Percentiles rank a stretch among this genome's conserved stretches.
Conservation (phyloP, 2,797 vertebrate genomes). For the Brachyalestes nurse region DNA sequence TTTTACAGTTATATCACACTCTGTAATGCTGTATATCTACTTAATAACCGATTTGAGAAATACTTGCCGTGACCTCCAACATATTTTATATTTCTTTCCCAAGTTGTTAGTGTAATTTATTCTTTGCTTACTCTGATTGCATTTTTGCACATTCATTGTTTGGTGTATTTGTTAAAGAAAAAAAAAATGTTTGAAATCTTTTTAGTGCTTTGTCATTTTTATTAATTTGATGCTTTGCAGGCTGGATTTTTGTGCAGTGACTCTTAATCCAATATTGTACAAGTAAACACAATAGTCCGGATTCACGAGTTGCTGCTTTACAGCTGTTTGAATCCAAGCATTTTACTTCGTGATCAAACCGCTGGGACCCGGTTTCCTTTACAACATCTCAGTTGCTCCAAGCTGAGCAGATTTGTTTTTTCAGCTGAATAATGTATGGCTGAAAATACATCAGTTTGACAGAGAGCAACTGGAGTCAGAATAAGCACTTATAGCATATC, state of each 20-base stretch:
- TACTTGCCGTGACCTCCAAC: too few species aligned
- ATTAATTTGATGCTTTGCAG: constrained; percentile 49
- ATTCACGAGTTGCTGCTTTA: constrained; percentile 41
- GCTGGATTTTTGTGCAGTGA: constrained; percentile 14
- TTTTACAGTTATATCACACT: too few species aligned
- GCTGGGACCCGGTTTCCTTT: constrained; percentile 64
- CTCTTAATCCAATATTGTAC: constrained; percentile 28
- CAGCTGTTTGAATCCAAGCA: constrained; percentile 55
- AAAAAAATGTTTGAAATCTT: constrained; percentile 21
- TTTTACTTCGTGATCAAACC: constrained; percentile 54
- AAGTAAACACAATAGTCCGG: constrained; percentile 43
- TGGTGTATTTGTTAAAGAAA: constrained; percentile 19
- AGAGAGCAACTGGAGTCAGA: constrained; percentile 63
- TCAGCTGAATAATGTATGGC: constrained; percentile 70
- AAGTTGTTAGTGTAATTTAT: constrained; percentile 37
- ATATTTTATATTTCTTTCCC: constrained; percentile 20
- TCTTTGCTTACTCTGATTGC: constrained; percentile 36
- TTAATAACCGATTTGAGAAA: too few species aligned
- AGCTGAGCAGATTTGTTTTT: constrained; percentile 66
- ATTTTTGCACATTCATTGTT: constrained; percentile 13
- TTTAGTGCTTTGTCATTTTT: constrained; percentile 21
- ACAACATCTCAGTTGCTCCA: constrained; percentile 57
- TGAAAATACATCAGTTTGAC: constrained; percentile 71
- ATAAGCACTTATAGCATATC: constrained; percentile 64
- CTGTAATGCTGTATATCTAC: too few species aligned